Evolutionary conservation across 2,888 invertebrate species (phyloP), one percentile per base, ranked within the genome.

Genomic region (Scelioninae gen. 2): DNA sequence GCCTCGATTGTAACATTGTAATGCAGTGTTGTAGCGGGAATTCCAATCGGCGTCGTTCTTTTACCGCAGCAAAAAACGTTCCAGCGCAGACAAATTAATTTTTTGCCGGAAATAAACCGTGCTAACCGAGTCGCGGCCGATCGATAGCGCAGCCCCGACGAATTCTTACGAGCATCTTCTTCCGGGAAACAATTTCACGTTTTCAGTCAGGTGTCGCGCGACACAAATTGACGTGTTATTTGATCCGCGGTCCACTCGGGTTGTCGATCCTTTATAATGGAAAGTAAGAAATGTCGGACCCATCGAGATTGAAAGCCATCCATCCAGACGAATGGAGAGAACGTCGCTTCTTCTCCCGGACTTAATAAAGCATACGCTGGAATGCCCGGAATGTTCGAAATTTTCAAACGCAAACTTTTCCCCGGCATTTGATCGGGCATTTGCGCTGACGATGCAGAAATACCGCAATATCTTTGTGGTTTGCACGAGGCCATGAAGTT

Each of bases 281-380:
- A 60, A 60, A 53, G 41, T 46, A 37, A 41, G 33, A 71, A 58
- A 58, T 64, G 65, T 71, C 28, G 53, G 33, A 46, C 64, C 60
- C 64, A 60, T 53, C 53, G 71, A 60, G 61, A 65, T 71, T 35
- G 65, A 71, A 60, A 65, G 53, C 16, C 65, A 60, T 53, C 60
- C 45, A 53, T 45, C 60, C 65, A 60, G 60, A 60, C 64, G 53
- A 71, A 71, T 6, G 25, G 65, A 65, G 65, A 71, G 53, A 71
- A 71, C 25, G 25, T 46, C 50, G 65, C 31, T 57, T 63, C 50
- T 63, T 50, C 70, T 45, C 50, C 57, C 58, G 64, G 57, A 58
- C 63, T 50, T 57, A 64, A 70, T 70, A 41, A 35, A 60, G 65
- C 71, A 58, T 41, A 46, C 10, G 10, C 7, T 31, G 31, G 31